Evolutionary conservation across 2,797 vertebrate genomes (phyloP).

Genomic region (Sebastes melanostomus): DNA sequence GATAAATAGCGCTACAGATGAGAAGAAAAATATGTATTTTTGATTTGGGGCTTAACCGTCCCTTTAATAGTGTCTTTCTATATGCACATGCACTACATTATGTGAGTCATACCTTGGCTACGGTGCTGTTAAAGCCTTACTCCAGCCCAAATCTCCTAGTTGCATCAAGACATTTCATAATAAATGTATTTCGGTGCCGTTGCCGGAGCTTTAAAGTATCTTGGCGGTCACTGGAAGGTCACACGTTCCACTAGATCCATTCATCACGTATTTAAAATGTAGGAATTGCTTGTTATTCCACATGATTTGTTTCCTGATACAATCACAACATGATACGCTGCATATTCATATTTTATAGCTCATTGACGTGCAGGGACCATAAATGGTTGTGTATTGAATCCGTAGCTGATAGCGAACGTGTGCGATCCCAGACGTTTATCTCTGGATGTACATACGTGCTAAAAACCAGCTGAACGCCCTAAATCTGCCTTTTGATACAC

Average conservation of each 20-base stretch:
- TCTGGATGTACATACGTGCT: not conserved
- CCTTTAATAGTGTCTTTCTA: not conserved
- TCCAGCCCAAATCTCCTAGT: not conserved
- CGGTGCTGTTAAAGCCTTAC: not conserved
- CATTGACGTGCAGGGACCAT: not conserved
- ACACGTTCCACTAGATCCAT: not conserved
- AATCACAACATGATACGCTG: not conserved
- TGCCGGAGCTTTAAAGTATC: not conserved
- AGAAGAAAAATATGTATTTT: not conserved
- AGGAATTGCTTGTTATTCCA: not conserved
- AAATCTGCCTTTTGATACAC: slow-evolving; percentile 15
- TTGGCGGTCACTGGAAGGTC: not conserved
- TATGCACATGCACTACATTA: not conserved
- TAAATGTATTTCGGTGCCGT: not conserved
- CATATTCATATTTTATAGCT: not conserved
- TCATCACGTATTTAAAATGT: not conserved
- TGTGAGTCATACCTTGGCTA: not conserved
- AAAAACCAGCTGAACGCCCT: not conserved
- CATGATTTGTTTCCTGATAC: not conserved
- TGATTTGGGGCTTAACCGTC: not conserved
- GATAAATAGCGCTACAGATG: not conserved
- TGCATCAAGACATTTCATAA: not conserved
- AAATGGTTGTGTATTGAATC: not conserved
- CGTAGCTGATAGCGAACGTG: not conserved
- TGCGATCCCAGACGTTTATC: not conserved